Conservation (phyloP, 2,797 vertebrate genomes). For the Heliangelus exortis region DNA sequence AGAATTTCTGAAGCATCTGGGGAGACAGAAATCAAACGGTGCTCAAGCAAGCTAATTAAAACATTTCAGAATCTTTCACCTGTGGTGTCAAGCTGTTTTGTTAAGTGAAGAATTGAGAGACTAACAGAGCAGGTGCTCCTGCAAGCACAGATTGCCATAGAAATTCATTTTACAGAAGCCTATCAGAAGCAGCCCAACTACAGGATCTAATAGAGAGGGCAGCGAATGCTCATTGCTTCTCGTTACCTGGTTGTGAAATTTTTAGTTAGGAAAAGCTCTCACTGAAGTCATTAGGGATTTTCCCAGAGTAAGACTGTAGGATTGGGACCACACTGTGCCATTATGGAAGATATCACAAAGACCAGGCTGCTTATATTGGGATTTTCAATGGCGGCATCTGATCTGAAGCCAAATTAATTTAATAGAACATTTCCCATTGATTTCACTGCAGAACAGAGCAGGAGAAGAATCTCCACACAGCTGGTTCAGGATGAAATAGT, state of each 20-base stretch:
- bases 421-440: constrained; percentile 23
- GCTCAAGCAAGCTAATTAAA: constrained; percentile 70
- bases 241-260: constrained; percentile 57
- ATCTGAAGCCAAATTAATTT: constrained; percentile 49
- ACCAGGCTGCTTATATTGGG: background rate
- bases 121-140: constrained; percentile 56
- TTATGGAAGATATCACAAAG: constrained; percentile 57
- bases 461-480: background rate
- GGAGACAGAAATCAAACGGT: constrained; percentile 61
- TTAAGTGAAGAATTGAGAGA: constrained; percentile 53
- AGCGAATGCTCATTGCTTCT: constrained; percentile 50
- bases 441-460: background rate
- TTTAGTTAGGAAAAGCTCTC: constrained; percentile 28
- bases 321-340: constrained; percentile 65
- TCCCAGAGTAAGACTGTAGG: constrained; percentile 41
- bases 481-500: background rate
- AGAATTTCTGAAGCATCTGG: constrained; percentile 41
- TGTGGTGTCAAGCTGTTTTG: constrained; percentile 62
- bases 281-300: constrained; percentile 61
- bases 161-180: constrained; percentile 56
- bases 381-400: constrained; percentile 29
- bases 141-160: constrained; percentile 46
- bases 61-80: constrained; percentile 70
- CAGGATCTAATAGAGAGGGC: constrained; percentile 67
- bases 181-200: constrained; percentile 49